Conservation (phyloP, 1,140 invertebrate species). For the Ctenoplectra terminalis region DNA sequence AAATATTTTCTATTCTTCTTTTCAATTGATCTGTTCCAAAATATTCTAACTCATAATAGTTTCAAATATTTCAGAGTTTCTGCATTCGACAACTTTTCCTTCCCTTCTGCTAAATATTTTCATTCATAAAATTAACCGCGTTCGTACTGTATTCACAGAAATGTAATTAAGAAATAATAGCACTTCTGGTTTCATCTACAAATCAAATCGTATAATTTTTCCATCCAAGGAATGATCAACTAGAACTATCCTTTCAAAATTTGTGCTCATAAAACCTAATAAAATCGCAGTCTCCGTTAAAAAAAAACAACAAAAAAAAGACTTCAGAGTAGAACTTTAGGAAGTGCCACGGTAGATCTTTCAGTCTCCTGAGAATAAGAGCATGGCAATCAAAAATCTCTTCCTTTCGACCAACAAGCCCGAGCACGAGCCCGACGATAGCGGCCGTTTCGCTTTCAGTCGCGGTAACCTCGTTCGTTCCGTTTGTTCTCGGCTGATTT, state of each 20-base stretch:
- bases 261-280: background rate
- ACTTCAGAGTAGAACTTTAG: background rate
- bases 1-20: too few species aligned
- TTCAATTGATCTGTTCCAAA: too few species aligned
- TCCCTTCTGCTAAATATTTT: too few species aligned
- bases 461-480: background rate
- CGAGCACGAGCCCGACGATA: background rate
- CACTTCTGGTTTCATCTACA: background rate
- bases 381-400: slow-evolving; percentile 31
- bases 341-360: background rate
- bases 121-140: too few species aligned
- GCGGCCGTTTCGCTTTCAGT: slow-evolving; percentile 50
- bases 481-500: slow-evolving; percentile 37
- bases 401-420: slow-evolving; percentile 23
- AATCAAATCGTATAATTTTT: background rate
- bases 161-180: too few species aligned
- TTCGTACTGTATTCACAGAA: too few species aligned
- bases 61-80: too few species aligned
- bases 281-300: background rate
- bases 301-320: too few species aligned
- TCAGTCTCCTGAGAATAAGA: background rate
- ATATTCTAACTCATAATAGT: too few species aligned
- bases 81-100: too few species aligned
- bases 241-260: background rate
- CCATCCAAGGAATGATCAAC: background rate